Conservation (phyloP, 2,888 invertebrate species). For the Eilema sororculum region DNA sequence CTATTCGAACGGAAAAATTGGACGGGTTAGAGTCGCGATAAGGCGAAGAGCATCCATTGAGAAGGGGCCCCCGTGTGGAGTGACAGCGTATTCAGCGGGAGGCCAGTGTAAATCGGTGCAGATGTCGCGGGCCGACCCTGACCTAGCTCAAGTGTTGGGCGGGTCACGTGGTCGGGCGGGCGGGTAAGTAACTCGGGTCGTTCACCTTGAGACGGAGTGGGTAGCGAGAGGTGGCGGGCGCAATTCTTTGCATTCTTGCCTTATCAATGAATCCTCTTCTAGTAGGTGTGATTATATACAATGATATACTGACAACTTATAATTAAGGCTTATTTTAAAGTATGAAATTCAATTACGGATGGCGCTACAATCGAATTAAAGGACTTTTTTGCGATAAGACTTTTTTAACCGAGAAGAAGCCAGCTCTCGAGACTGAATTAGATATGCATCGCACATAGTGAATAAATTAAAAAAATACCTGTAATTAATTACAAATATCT, state of each 20-base stretch:
- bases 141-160: conserved; percentile 84
- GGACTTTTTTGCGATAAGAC: neutral
- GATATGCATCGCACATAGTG: no score
- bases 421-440: neutral
- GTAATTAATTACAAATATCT: neutral
- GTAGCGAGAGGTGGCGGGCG: conserved; percentile 63
- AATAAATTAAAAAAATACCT: neutral
- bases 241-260: conserved; percentile 43
- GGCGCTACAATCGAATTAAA: no score
- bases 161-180: conserved; percentile 83
- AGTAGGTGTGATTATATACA: conserved; percentile 12
- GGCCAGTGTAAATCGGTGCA: conserved; percentile 66
- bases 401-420: no score
- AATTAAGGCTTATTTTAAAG: neutral
- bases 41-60: conserved; percentile 61
- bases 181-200: conserved; percentile 76
- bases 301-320: neutral
- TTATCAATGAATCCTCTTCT: conserved; percentile 49
- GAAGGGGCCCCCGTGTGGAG: conserved; percentile 49
- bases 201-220: conserved; percentile 83
- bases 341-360: no score
- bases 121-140: conserved; percentile 79
- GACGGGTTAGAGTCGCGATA: conserved; percentile 65
- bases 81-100: conserved; percentile 41
- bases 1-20: conserved; percentile 84